Conservation (phyloP, 2,888 invertebrate genomes). For the Allygus modestus region DNA sequence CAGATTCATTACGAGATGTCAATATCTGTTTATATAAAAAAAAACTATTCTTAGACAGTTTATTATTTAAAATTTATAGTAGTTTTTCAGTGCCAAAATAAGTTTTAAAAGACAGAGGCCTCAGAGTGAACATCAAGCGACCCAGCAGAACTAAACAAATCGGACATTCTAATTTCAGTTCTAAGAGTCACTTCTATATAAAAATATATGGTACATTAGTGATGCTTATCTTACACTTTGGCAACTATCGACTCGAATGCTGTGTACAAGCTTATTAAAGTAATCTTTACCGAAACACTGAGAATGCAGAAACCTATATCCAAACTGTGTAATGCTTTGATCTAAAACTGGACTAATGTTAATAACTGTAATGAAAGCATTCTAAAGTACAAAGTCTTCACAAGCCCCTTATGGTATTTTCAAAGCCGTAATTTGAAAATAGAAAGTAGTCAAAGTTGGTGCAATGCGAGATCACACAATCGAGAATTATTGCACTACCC, state of each 20-base stretch:
- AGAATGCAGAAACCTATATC: not conserved
- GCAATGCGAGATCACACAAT: not conserved
- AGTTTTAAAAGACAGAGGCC: not conserved
- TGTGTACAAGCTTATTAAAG: constrained; percentile 28
- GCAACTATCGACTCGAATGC: constrained; percentile 13
- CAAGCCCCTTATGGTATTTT: constrained; percentile 8
- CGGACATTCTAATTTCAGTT: not conserved
- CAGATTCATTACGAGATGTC: too few species aligned
- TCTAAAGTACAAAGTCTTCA: constrained; percentile 33
- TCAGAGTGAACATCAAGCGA: not conserved
- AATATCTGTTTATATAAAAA: too few species aligned
- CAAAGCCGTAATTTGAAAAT: constrained; percentile 4
- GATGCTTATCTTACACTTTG: constrained; percentile 33
- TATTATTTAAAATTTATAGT: too few species aligned
- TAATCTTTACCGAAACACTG: not conserved
- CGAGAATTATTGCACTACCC: not conserved
- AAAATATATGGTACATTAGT: constrained; percentile 42
- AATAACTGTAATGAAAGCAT: constrained; percentile 6
- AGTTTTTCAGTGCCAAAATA: not conserved
- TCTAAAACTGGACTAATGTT: constrained; percentile 8
- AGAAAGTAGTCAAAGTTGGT: not conserved
- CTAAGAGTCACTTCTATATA: constrained; percentile 39
- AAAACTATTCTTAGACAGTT: too few species aligned
- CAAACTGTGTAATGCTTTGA: not conserved
- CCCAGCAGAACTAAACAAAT: not conserved